Percentiles rank a stretch among this genome's conserved stretches.
Evolutionary conservation across 2,888 invertebrate genomes (phyloP).

Genomic region (Drosophila infuscata): DNA sequence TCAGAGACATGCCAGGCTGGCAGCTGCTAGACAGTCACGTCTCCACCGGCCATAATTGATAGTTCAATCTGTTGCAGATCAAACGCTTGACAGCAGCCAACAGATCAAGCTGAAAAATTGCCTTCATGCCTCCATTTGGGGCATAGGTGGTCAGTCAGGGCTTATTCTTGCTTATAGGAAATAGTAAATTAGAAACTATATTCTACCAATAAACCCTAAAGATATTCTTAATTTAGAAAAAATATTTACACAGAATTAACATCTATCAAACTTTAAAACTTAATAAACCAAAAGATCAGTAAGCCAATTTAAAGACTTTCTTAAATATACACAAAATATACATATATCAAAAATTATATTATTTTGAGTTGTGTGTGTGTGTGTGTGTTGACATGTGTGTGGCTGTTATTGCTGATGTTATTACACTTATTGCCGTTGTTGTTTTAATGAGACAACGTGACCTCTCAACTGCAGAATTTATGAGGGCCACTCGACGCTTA

Average conservation of each 20-base stretch:
- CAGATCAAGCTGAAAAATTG: slow-evolving; percentile 82
- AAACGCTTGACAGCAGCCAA: slow-evolving; percentile 78
- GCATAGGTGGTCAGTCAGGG: not conserved
- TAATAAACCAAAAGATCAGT: not conserved
- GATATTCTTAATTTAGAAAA: too few relatives aligned
- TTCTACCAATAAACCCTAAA: too few relatives aligned
- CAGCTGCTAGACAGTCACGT: slow-evolving; percentile 72
- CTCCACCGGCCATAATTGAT: slow-evolving; percentile 71
- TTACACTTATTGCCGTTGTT: slow-evolving; percentile 65
- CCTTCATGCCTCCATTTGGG: slow-evolving; percentile 28
- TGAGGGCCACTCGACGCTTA: slow-evolving; percentile 68
- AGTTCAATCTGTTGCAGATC: slow-evolving; percentile 82
- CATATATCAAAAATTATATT: slow-evolving; percentile 14
- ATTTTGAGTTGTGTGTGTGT: slow-evolving; percentile 4
- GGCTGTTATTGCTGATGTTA: slow-evolving; percentile 65
- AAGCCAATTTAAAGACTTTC: slow-evolving; percentile 1
- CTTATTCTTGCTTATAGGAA: not conserved
- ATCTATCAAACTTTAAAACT: not conserved
- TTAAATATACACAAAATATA: slow-evolving; percentile 9
- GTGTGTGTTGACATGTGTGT: slow-evolving; percentile 23
- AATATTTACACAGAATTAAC: not conserved
- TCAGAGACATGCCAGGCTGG: slow-evolving; percentile 33
- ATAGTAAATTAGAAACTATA: not conserved
- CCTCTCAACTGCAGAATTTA: slow-evolving; percentile 69
- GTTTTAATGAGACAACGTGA: slow-evolving; percentile 79